Evolutionary conservation across 1,140 invertebrate genomes (phyloP), one percentile per base, ranked within the genome.

Genomic region (Potamilus streckersoni): DNA sequence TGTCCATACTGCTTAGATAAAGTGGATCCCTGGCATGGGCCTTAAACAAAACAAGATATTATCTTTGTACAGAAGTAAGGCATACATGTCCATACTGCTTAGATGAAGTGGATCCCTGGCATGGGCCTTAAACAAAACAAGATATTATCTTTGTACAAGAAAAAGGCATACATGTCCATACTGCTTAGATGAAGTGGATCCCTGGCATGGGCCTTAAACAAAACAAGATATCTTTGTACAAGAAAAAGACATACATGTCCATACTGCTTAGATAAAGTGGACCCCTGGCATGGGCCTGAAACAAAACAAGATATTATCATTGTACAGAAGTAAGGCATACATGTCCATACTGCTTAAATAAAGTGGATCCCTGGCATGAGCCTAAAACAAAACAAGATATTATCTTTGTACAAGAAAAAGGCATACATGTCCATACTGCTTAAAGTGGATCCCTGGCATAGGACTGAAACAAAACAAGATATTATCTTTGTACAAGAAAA

Each of bases 21-120:
- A 93, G 86, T 15, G 93, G 92, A 85, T 94, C 93, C 19, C 92
- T 81, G 64, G 89, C 83, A 76, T 92, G 90, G 4, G 92, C 93
- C 91, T 92, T 66, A 17, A 80, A 80, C 38, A 49, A 49, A 49
- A 49, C 38, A 23, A 23, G 23, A n/a, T n/a, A n/a, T 89, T 90
- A 71, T 92, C 91, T 81, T 86, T 89, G 49, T 82, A 84, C 49
- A 92, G 79, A n/a, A 92, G 81, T 76, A 88, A 90, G 8, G 92
- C 89, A 67, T 90, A 89, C 11, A 91, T 82, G 82, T 92, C 92
- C 90, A 92, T 91, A 65, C 91, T 91, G 77, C 84, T 84, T 60
- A 92, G 86, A 68, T 92, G 91, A 31, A 93, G 86, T 15, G 93
- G 92, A 85, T 94, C 93, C 19, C 92, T 81, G 64, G 89, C 83